phyloP scores from a whole-genome alignment of 2,888 invertebrate species.

The Eupithecia centaureata region DNA sequence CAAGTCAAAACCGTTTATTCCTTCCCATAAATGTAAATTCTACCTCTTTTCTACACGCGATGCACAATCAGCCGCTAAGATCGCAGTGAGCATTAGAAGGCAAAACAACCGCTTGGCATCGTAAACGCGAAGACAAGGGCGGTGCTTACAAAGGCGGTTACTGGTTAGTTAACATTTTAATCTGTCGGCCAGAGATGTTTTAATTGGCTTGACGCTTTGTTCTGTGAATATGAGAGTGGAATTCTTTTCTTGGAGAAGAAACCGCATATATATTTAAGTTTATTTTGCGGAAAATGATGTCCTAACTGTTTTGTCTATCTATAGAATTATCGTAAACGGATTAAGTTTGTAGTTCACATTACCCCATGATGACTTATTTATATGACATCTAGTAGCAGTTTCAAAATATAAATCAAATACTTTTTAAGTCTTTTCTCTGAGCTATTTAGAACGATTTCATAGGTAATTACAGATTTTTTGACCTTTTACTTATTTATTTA shows the following conservation, averaged over 20 bases:
- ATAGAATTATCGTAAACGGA: background rate
- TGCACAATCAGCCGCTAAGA: constrained; percentile 56
- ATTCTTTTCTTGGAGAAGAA: background rate
- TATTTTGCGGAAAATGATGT: background rate
- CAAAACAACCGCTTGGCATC: constrained; percentile 60
- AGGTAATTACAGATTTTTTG: background rate
- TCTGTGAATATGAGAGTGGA: constrained; percentile 1
- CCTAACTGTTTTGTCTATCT: background rate
- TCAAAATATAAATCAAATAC: background rate
- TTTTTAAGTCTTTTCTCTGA: background rate
- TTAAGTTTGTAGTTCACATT: background rate
- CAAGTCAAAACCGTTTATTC: background rate
- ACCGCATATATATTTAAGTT: background rate
- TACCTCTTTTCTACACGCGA: constrained; percentile 51
- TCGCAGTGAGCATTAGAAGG: constrained; percentile 58
- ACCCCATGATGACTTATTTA: too few relatives aligned
- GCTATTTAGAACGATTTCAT: background rate
- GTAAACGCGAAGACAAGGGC: constrained; percentile 66
- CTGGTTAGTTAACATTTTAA: constrained; percentile 73
- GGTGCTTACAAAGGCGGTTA: constrained; percentile 22
- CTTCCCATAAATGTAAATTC: background rate
- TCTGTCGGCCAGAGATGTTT: constrained; percentile 56
- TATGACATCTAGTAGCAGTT: too few relatives aligned
- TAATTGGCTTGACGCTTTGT: constrained; percentile 55
- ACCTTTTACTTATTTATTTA: too few relatives aligned